These are phyloP conservation scores for Sorex maritimensis DNA, from an alignment of 2,797 vertebrate genomes.

Conservation along the genomic window DNA sequence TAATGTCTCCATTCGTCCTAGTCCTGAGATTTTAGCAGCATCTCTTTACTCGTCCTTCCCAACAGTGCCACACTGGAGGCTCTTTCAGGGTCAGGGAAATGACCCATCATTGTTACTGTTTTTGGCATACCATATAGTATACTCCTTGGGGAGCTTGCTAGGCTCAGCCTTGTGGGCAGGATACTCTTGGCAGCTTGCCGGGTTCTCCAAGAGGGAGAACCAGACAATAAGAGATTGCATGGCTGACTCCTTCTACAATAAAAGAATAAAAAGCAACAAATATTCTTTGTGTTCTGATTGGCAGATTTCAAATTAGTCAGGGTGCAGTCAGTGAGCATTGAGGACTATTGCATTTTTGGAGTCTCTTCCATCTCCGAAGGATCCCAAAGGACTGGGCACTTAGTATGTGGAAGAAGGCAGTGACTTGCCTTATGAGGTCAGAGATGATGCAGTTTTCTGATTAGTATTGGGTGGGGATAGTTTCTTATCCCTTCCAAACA, in stretches of 20 bases:
- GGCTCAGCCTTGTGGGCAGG: too few species aligned
- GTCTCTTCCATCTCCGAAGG: constrained; percentile 15
- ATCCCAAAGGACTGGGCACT: not conserved
- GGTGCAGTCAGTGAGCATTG: not conserved
- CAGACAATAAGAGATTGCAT: too few species aligned
- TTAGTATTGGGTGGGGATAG: not conserved
- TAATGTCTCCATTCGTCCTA: too few species aligned
- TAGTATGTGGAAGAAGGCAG: not conserved
- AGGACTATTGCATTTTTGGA: not conserved
- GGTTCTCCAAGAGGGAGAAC: too few species aligned
- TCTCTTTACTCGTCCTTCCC: too few species aligned
- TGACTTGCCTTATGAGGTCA: constrained; percentile 14
- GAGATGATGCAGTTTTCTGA: constrained; percentile 15
- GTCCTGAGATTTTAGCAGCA: too few species aligned
- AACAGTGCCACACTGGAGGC: not conserved
- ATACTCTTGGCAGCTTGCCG: too few species aligned
- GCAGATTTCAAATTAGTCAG: constrained; percentile 11
- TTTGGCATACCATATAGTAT: too few species aligned
- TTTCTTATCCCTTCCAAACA: constrained; percentile 8
- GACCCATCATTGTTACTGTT: too few species aligned
- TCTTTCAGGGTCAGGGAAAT: not conserved
- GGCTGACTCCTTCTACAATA: not conserved
- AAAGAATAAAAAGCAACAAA: not conserved
- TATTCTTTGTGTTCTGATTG: not conserved
- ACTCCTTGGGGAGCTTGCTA: too few species aligned